Conservation (phyloP, 2,888 invertebrate genomes). For the Cerastis rubricosa region DNA sequence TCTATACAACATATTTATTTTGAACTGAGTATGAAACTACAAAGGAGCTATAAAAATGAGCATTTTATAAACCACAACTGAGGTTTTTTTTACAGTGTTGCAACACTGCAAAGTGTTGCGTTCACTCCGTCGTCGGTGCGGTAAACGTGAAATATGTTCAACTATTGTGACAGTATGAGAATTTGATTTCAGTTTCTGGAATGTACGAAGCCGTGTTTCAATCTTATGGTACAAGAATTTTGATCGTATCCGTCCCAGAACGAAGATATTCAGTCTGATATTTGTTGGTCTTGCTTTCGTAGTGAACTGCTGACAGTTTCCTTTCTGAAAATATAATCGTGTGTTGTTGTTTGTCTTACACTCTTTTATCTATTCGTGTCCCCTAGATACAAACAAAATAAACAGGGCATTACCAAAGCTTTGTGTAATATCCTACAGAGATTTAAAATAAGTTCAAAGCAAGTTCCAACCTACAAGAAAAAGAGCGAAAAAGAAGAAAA, state of each 20-base stretch:
- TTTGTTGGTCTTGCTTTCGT: not conserved
- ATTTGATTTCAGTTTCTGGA: conserved; percentile 19
- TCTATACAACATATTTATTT: not conserved
- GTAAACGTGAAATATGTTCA: conserved; percentile 23
- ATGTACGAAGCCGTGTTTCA: conserved; percentile 2
- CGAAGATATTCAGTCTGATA: conserved; percentile 1
- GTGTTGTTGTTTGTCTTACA: not conserved
- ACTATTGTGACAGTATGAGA: conserved; percentile 26
- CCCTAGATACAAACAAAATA: not conserved
- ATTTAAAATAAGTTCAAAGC: not conserved
- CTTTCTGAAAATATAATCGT: not conserved
- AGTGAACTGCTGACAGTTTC: not conserved
- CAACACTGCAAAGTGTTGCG: conserved; percentile 10
- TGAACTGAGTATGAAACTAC: not conserved
- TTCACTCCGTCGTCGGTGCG: conserved; percentile 4
- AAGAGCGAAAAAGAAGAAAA: not conserved
- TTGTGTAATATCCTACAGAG: not conserved
- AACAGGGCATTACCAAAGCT: not conserved
- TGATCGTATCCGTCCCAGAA: conserved; percentile 7
- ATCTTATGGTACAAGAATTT: conserved; percentile 8
- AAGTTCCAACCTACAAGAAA: not conserved
- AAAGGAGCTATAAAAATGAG: conserved; percentile 15
- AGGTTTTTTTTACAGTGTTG: too few species aligned
- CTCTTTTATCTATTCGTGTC: not conserved
- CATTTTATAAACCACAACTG: conserved; percentile 2